These are phyloP conservation scores for Heterodera carotae DNA, from an alignment of 1,140 invertebrate species.

Conservation along the genomic window DNA sequence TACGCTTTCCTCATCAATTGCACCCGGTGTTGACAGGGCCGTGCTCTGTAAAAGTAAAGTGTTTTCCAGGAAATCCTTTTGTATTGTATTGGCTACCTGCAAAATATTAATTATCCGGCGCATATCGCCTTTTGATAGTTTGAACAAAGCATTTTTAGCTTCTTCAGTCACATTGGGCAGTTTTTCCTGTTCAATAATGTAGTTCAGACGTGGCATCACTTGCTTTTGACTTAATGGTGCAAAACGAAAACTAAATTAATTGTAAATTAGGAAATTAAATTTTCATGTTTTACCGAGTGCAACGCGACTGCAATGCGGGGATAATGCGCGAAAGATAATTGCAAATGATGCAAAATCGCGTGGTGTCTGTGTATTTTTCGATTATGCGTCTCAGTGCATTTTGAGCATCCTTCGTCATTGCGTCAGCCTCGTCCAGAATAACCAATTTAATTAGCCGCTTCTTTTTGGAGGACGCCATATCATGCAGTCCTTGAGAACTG, in stretches of 20 bases:
- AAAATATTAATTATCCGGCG: slow-evolving; percentile 91
- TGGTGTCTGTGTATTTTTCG: slow-evolving; percentile 84
- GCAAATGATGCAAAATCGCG: slow-evolving; percentile 96
- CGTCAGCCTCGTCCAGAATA: slow-evolving; percentile 98
- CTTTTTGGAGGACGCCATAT: neutral
- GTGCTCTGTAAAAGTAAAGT: slow-evolving; percentile 76
- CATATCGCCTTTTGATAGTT: slow-evolving; percentile 94
- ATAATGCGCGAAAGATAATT: slow-evolving; percentile 98
- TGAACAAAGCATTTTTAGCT: slow-evolving; percentile 85
- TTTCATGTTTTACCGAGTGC: slow-evolving; percentile 73
- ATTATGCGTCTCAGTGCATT: slow-evolving; percentile 92
- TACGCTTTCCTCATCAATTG: slow-evolving; percentile 85
- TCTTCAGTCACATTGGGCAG: slow-evolving; percentile 79
- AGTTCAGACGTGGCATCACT: slow-evolving; percentile 83
- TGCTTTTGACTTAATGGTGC: slow-evolving; percentile 81
- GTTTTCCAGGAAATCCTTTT: slow-evolving; percentile 22
- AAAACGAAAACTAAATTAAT: slow-evolving; percentile 77
- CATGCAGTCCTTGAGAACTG: slow-evolving; percentile 89
- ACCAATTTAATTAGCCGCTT: slow-evolving; percentile 87
- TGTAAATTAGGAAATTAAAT: slow-evolving; percentile 3
- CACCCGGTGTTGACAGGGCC: slow-evolving; percentile 76
- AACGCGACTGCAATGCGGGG: slow-evolving; percentile 93
- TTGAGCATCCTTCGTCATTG: slow-evolving; percentile 99
- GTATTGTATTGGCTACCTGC: slow-evolving; percentile 64
- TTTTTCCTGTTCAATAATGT: slow-evolving; percentile 84